These are phyloP conservation scores for Embiotoca jacksoni DNA, from an alignment of 2,113 vertebrate genomes.

Conservation along the genomic window DNA sequence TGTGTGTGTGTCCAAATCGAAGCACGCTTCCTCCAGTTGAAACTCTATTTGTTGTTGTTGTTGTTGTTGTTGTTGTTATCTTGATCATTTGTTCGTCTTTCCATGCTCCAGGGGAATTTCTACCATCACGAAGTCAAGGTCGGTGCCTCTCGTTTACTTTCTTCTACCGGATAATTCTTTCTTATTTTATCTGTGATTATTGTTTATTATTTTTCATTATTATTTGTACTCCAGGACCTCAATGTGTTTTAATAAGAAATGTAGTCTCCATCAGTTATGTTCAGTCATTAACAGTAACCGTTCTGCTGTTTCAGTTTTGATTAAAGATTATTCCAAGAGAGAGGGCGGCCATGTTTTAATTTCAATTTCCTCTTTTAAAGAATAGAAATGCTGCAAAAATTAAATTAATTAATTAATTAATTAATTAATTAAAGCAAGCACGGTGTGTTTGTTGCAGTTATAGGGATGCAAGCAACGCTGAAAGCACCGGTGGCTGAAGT, in stretches of 20 bases:
- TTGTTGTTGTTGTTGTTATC: neutral
- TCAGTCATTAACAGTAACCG: too few species aligned
- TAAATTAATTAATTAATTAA: neutral
- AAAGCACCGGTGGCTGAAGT: conserved; percentile 54
- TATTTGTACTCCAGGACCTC: too few species aligned
- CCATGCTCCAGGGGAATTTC: conserved; percentile 79
- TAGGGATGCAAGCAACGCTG: conserved; percentile 70
- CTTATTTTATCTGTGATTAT: too few species aligned
- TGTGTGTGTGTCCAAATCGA: neutral
- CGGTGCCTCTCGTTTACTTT: conserved; percentile 13
- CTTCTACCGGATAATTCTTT: too few species aligned
- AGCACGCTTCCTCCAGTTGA: neutral
- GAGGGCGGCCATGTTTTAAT: neutral
- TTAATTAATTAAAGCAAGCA: too few species aligned
- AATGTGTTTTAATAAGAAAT: too few species aligned
- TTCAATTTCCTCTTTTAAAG: too few species aligned
- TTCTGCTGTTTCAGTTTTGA: neutral
- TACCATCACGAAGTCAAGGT: conserved; percentile 84
- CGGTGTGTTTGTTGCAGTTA: conserved; percentile 55
- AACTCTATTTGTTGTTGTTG: neutral
- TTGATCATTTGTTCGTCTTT: neutral
- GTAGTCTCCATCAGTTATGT: too few species aligned
- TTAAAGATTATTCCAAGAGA: neutral
- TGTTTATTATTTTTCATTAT: too few species aligned
- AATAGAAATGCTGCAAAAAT: neutral